These are phyloP conservation scores for Cynaeus angustus DNA, from an alignment of 2,888 invertebrate genomes.

Conservation along the genomic window DNA sequence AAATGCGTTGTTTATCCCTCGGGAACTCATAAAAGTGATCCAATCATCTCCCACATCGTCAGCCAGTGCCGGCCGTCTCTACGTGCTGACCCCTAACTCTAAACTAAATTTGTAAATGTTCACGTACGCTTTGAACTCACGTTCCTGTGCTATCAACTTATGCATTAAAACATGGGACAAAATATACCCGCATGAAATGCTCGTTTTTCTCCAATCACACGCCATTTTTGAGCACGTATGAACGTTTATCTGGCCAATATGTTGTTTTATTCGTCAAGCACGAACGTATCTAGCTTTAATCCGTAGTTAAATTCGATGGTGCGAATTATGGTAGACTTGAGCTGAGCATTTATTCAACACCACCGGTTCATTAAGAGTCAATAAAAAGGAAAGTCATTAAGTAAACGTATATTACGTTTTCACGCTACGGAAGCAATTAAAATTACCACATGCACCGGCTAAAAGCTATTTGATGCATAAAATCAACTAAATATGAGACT, in stretches of 20 bases:
- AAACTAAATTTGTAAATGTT: slow-evolving; percentile 64
- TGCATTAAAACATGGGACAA: slow-evolving; percentile 60
- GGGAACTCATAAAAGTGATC: slow-evolving; percentile 74
- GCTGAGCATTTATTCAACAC: slow-evolving; percentile 13
- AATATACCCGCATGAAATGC: slow-evolving; percentile 31
- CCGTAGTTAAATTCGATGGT: slow-evolving; percentile 9
- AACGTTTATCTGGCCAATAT: slow-evolving; percentile 40
- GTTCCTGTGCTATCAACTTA: slow-evolving; percentile 59
- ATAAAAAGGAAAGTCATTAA: slow-evolving; percentile 42
- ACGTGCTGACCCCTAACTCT: slow-evolving; percentile 50
- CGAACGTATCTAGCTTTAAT: slow-evolving; percentile 24
- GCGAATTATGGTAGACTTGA: slow-evolving; percentile 15
- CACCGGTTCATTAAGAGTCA: slow-evolving; percentile 15
- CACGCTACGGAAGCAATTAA: slow-evolving; percentile 43
- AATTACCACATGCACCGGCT: slow-evolving; percentile 28
- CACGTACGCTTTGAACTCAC: slow-evolving; percentile 58
- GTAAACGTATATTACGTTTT: slow-evolving; percentile 27
- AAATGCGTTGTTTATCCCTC: slow-evolving; percentile 71
- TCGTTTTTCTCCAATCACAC: slow-evolving; percentile 42
- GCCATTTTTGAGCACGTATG: slow-evolving; percentile 43
- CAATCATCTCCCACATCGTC: slow-evolving; percentile 72
- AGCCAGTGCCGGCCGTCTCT: slow-evolving; percentile 56
- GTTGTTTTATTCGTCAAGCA: slow-evolving; percentile 23
- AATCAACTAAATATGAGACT: not conserved
- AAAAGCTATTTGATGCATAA: slow-evolving; percentile 10